Conservation (phyloP, 2,888 invertebrate species). For the Andrena trimmerana region DNA sequence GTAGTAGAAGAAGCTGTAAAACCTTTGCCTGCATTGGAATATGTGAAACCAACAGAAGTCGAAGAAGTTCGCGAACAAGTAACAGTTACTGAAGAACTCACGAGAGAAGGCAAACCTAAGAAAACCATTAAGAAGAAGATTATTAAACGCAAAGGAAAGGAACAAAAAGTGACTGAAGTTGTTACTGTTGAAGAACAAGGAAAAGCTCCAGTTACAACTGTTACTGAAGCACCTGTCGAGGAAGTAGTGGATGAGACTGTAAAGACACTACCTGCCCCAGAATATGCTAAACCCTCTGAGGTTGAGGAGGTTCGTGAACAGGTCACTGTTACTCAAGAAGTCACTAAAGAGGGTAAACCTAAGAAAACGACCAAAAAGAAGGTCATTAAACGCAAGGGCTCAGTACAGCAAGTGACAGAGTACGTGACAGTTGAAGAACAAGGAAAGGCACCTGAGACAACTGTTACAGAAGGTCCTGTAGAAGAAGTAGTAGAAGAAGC, state of each 20-base stretch:
- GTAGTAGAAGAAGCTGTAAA: constrained; percentile 29
- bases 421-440: constrained; percentile 73
- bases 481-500: constrained; percentile 69
- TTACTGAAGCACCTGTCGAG: constrained; percentile 75
- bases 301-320: constrained; percentile 73
- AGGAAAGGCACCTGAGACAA: constrained; percentile 77
- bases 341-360: constrained; percentile 64
- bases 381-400: constrained; percentile 30
- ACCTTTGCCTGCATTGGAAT: constrained; percentile 76
- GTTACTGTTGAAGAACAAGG: constrained; percentile 71
- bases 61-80: constrained; percentile 46
- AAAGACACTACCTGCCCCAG: constrained; percentile 69
- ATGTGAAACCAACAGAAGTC: constrained; percentile 59
- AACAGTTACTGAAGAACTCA: constrained; percentile 51
- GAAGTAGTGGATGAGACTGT: constrained; percentile 71
- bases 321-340: constrained; percentile 73
- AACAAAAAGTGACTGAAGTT: constrained; percentile 74
- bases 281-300: constrained; percentile 82
- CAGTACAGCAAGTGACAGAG: constrained; percentile 73
- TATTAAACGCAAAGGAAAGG: constrained; percentile 66
- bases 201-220: constrained; percentile 77
- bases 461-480: constrained; percentile 79
- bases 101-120: constrained; percentile 27
- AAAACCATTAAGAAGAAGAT: constrained; percentile 50
- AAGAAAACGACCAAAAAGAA: constrained; percentile 72